Percentiles rank a stretch among this genome's conserved stretches.
These are phyloP conservation scores for Chrysogorgia sp. DNA, from an alignment of 92 coral and sea anemone genomes.

Conservation along the genomic window DNA sequence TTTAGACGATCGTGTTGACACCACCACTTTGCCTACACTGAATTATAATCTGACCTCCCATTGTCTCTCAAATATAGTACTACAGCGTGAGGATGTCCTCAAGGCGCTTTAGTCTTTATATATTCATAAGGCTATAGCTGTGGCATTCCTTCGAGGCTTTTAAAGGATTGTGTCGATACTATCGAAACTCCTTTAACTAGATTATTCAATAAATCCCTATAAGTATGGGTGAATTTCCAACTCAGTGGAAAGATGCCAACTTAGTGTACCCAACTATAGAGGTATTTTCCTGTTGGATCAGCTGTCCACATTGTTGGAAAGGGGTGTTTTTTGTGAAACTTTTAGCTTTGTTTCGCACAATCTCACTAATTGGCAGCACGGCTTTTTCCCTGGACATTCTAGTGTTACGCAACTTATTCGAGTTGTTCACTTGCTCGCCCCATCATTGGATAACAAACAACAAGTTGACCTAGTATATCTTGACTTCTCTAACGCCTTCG, in stretches of 20 bases:
- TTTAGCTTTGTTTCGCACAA: too few relatives aligned
- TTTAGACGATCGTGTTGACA: neutral
- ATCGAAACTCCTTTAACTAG: slow-evolving; percentile 10
- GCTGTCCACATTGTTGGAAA: neutral
- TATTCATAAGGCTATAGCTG: slow-evolving; percentile 27
- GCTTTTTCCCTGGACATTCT: too few relatives aligned
- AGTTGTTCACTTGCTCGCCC: slow-evolving; percentile 3
- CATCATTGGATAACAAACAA: neutral
- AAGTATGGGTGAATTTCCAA: too few relatives aligned
- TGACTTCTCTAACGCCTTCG: too few relatives aligned
- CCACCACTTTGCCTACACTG: slow-evolving; percentile 16
- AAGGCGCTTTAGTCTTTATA: slow-evolving; percentile 14
- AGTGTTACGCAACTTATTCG: slow-evolving; percentile 11
- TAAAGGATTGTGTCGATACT: slow-evolving; percentile 5
- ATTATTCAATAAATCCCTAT: slow-evolving; percentile 9
- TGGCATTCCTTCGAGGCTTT: slow-evolving; percentile 27
- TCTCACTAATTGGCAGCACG: too few relatives aligned
- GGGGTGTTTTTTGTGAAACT: too few relatives aligned
- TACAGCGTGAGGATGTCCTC: slow-evolving; percentile 12
- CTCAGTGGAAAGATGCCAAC: too few relatives aligned
- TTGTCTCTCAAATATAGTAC: slow-evolving; percentile 9
- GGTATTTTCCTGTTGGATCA: slow-evolving; percentile 1
- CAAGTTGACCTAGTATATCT: too few relatives aligned
- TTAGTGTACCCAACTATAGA: slow-evolving; percentile 4
- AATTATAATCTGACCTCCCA: slow-evolving; percentile 1